Base-by-base conservation (phyloP, 2,797 vertebrate genomes). In the Spea hammondii region DNA sequence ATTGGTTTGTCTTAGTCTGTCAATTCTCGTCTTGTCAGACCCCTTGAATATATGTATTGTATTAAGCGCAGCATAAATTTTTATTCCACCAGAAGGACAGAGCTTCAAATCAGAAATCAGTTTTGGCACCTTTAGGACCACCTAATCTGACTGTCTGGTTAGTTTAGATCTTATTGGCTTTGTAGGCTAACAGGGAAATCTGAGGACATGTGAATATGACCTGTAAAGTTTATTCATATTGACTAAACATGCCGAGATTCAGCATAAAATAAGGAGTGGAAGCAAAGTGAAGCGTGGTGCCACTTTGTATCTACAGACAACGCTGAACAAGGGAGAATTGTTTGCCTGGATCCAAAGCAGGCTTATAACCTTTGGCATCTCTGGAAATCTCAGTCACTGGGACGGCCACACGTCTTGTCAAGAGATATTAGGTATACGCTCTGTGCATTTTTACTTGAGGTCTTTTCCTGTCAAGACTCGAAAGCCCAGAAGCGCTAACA, bases 401-500 rank as follows among this genome's bases (percentile, higher is more conserved):
- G 83, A 86, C 83, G 84, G 82, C 83, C 85, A 89, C 89, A 88
- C 85, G 82, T 80, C 85, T 90, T 93, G 91, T 92, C 92, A 92
- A 83, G 86, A 82, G 82, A 85, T 79, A 91, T 93, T 91, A 90
- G 74, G 78, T 84, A 13, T 0, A 72, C 68, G 83, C 45, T 71
- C n/a, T 76, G 72, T 82, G 67, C 76, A 77, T 88, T 84, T 85
- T 79, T 86, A 90, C 88, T 87, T 79, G 8, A 74, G 83, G 88
- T 88, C 85, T 74, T 62, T 85, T 82, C 81, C 86, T 84, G 74
- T 85, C 87, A 86, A 53, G 70, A 82, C 78, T 73, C 72, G 2
- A 0, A 57, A 4, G 47, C 79, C 83, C 84, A 67, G 57, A 71
- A 82, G 83, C 83, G 83, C 78, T 65, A 83, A 78, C 14, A 54